Base-by-base conservation (phyloP, 2,797 vertebrate genomes). In the Smutsia temminckii region DNA sequence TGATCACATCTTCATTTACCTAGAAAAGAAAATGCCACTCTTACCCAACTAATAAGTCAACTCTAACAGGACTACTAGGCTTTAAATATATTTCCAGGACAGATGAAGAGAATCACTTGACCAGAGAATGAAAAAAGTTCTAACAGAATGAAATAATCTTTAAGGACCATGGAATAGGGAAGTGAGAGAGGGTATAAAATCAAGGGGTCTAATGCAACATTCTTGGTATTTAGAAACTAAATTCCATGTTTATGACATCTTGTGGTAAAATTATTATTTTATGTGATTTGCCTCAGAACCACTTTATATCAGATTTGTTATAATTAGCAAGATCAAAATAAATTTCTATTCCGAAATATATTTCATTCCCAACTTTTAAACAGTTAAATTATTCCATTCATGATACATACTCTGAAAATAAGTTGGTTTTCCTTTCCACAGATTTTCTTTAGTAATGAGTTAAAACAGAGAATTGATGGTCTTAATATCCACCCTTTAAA, bases 401-500 rank as follows among this genome's bases (percentile, higher is more conserved):
- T 6, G 63, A 66, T 34, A 89, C 2, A 68, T 16, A 81, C 42
- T 68, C 37, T 34, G 69, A 83, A 91, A 91, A 63, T 64, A 85
- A 72, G 12, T 32, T 93, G 21, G 68, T 85, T 63, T 49, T 95
- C 51, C 46, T 91, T 77, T 71, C 66, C 42, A 94, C 16, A 85
- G 21, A 68, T 81, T 75, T 95, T 89, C 66, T 91, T 91, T 81
- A 89, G 69, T 51, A 90, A 77, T 18, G 74, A 94, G 92, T 79
- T 20, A 81, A 49, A 85, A 61, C 16, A 74, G 5, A 53, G 25
- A 69, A 51, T 0, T 51, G 32, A 93, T 51, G 25, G 81, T 64
- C 40, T 64, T 81, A 92, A 74, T 16, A 79, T 18, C 10, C 64
- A 69, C 32, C 75, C 37, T 95, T 89, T 55, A 0, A n/a, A 91